Base-by-base conservation (phyloP, 2,888 invertebrate genomes). In the Mamestra brassicae region DNA sequence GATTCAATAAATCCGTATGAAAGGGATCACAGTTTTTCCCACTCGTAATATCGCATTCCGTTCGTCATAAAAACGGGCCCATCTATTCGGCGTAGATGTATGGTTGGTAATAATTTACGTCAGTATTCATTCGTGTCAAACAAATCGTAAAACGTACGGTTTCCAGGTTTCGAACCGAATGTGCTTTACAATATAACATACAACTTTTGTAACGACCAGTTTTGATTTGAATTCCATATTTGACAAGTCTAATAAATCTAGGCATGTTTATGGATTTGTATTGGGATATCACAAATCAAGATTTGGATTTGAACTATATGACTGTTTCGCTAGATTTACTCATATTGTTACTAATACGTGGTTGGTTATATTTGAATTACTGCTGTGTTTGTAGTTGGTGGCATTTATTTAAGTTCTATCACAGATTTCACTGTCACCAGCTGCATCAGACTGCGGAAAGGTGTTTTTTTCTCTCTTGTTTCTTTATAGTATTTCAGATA, bases 121-220 rank as follows among this genome's bases (percentile, higher is more conserved):
- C 92, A 88, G 91, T 92, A 93, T 93, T 92, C 91, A 93, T 93
- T 89, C 90, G 88, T 89, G 91, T 93, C 93, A 92, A 91, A 93
- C 92, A 92, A 93, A 94, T 93, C 93, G 93, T 93, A 90, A 93
- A 93, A 92, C 89, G 90, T 90, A 87, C 71, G 63, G 71, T 70
- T 78, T 77, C 73, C 74, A 84, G 80, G 80, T 79, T 85, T 71
- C 26, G 60, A 72, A 62, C 42, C 54, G 69, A 67, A 75, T 85
- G 54, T 76, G 74, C 66, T 84, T 72, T 63, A 80, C 80, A 79
- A 74, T 76, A 80, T 75, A 81, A 73, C 73, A 71, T 55, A 54
- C 73, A 74, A 79, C 54, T 75, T 78, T 72, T 65, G 70, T 70
- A 75, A 69, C 70, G 47, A 67, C 54, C 70, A 50, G 62, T 65